Conservation (phyloP, 2,888 invertebrate genomes). For the Xylophagus ater region DNA sequence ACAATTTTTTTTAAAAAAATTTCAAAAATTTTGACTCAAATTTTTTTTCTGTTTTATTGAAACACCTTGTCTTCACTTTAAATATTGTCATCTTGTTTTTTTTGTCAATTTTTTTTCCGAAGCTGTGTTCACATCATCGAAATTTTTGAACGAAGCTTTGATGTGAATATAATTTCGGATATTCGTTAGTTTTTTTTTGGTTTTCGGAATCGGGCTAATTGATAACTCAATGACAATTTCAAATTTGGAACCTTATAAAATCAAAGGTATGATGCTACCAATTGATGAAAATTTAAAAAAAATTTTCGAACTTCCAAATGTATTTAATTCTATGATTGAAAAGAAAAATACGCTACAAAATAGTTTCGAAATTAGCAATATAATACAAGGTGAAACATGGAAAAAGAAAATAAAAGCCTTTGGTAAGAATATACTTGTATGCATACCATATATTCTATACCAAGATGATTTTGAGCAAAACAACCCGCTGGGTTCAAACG, state of each 20-base stretch:
- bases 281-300: constrained; percentile 4
- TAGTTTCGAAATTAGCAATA: constrained; percentile 8
- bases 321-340: constrained; percentile 5
- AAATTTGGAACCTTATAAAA: neutral
- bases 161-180: too few relatives aligned
- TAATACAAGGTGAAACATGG: constrained; percentile 9
- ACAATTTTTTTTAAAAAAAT: too few relatives aligned
- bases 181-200: too few relatives aligned
- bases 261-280: constrained; percentile 8
- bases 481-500: constrained; percentile 12
- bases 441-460: constrained; percentile 11
- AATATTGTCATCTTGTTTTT: too few relatives aligned
- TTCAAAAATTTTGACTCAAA: too few relatives aligned
- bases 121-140: too few relatives aligned
- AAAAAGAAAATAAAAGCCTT: constrained; percentile 4
- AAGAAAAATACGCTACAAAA: neutral
- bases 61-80: too few relatives aligned
- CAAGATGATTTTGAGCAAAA: constrained; percentile 13
- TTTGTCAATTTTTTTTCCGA: too few relatives aligned
- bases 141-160: too few relatives aligned
- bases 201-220: too few relatives aligned
- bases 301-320: constrained; percentile 9
- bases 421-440: constrained; percentile 4
- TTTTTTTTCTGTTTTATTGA: too few relatives aligned
- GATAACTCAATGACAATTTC: constrained; percentile 3